Base-by-base conservation (phyloP, 2,113 vertebrate genomes). In the Maccullochella peelii region DNA sequence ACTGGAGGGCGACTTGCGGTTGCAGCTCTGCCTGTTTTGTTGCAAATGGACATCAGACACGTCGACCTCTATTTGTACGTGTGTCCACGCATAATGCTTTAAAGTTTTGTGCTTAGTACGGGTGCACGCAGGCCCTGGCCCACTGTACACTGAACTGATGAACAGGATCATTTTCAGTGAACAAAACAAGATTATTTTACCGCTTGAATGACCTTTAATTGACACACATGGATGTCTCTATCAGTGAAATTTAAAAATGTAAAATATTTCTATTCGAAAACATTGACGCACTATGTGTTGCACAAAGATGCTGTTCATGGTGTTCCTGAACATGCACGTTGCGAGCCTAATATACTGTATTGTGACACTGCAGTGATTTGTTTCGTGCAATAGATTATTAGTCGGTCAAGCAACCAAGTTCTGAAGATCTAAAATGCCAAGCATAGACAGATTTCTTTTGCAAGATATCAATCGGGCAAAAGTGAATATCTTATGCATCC, bases 21-120 rank as follows among this genome's bases (percentile, higher is more conserved):
- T 81, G 79, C 82, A 76, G 72, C 55, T 68, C 8, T 40, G 75
- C 25, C n/a, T 63, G 42, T 80, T 83, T 2, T 68, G 62, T 72
- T 63, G 47, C 44, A 67, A 70, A 44, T 49, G 44, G 38, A 20
- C 40, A 18, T 30, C 16, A 79, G 10, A 66, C 15, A 21, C 2
- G 49, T 70, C 58, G 68, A 58, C 72, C 36, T 87, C 49, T 36
- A 11, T 67, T 75, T 47, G 21, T 57, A 72, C 5, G 33, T 38
- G 33, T 50, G 77, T 38, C 11, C 12, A 11, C 18, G 33, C 33
- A 3, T 18, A 7, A 33, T 23, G 38, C 25, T 65, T 47, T 40
- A 9, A 20, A 20, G 15, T 30, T 40, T 0, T 79, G 30, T 72
- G 50, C 9, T 21, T 30, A 33, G 33, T 36, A 55, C 11, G 6